Conservation (phyloP, 2,113 vertebrate genomes). For the Mormyrus iriodes region DNA sequence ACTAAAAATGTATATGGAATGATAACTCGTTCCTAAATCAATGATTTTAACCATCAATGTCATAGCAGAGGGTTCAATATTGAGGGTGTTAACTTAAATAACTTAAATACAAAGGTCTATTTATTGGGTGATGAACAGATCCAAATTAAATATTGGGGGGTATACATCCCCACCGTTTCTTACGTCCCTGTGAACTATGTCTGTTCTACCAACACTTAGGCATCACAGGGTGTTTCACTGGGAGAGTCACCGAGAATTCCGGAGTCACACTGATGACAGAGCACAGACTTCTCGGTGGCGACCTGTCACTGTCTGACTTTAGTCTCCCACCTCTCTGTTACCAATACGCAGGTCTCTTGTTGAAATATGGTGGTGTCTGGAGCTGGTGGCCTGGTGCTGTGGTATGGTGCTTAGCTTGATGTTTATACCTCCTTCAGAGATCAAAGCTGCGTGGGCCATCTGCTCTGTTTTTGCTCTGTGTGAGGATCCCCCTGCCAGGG, state of each 20-base stretch:
- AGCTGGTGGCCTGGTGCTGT: neutral
- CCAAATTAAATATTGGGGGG: neutral
- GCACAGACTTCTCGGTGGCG: neutral
- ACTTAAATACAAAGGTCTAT: neutral
- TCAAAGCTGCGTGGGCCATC: slow-evolving; percentile 10
- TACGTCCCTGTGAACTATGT: neutral
- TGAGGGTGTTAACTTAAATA: neutral
- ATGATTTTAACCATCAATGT: neutral
- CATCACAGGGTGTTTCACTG: neutral
- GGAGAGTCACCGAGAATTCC: neutral
- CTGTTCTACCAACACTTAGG: neutral
- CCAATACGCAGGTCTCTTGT: neutral
- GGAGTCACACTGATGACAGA: neutral
- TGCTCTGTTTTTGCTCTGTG: neutral
- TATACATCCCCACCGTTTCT: neutral
- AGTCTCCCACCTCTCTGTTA: neutral
- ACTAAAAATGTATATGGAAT: neutral
- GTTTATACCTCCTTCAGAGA: neutral
- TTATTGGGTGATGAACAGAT: neutral
- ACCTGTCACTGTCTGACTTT: neutral
- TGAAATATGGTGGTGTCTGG: neutral
- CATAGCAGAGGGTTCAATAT: neutral
- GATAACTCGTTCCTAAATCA: neutral
- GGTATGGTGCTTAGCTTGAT: too few relatives aligned
- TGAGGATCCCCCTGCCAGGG: neutral